Evolutionary conservation across 2,888 invertebrate genomes (phyloP), one percentile per base, ranked within the genome.

Genomic region (Scrobipalpa costella): DNA sequence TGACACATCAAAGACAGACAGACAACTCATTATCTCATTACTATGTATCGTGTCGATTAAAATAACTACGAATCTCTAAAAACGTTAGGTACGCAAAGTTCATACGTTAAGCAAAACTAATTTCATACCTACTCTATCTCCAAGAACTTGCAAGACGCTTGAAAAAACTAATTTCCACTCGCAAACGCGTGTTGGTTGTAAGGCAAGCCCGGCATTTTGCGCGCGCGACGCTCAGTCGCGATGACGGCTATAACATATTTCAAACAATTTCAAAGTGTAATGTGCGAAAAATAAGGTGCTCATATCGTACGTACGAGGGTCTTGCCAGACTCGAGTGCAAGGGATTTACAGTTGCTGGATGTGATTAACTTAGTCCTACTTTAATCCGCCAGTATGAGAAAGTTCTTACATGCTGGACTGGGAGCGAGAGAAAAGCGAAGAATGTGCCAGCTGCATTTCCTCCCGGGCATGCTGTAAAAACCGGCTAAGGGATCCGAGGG

Each of bases 201-300:
- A 38, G 36, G 58, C 19, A 19, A 9, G 58, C 40, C 21, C 15
- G 33, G 17, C 38, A 40, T 38, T 58, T 58, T 58, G 17, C 60
- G 47, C 7, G 17, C 47, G 17, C 49, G 38, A 50, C 59, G 60
- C 60, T 60, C 60, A 61, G 68, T 65, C 70, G 69, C 76, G 77
- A 77, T 81, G 84, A 80, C 77, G 77, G 78, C 79, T 78, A 78
- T 83, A 85, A 84, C 84, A 83, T 86, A 85, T 86, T 87, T 86
- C 82, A 82, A 85, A 88, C 88, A 88, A 88, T 89, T 84, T 88
- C 84, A 79, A 84, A 85, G 89, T 86, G 86, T 87, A 88, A 90
- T 88, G 85, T 76, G 86, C 87, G 88, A 88, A 87, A 90, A 89
- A 89, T 89, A 85, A 87, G 88, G 83, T 83, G 80, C 84, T 83